Conservation (phyloP, 2,797 vertebrate species). For the Falco rusticolus region DNA sequence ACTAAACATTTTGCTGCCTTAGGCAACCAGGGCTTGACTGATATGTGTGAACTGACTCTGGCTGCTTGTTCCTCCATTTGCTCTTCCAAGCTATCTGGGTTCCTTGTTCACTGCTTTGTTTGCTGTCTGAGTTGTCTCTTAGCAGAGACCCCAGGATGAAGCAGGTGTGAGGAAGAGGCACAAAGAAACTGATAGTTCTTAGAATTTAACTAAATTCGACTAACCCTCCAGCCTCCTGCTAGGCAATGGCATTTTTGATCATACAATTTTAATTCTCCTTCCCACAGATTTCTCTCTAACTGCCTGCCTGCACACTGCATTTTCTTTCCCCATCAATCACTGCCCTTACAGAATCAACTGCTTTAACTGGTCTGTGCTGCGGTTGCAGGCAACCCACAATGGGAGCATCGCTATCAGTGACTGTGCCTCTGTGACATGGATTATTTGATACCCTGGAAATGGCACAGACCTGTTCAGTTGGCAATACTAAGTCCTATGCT, state of each 20-base stretch:
- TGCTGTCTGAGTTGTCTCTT: background rate
- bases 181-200: background rate
- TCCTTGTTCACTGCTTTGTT: constrained; percentile 5
- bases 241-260: background rate
- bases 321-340: background rate
- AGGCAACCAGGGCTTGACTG: constrained; percentile 35
- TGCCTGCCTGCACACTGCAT: background rate
- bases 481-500: background rate
- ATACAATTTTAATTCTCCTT: background rate
- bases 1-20: constrained; percentile 50
- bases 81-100: background rate
- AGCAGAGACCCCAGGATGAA: background rate
- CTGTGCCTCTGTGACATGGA: background rate
- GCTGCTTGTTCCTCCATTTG: background rate
- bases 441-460: background rate
- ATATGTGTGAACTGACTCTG: constrained; percentile 24
- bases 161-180: background rate
- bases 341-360: background rate
- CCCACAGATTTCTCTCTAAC: background rate
- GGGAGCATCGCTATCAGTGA: background rate
- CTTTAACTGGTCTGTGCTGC: background rate
- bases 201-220: background rate
- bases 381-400: background rate
- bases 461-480: background rate
- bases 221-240: background rate